These are phyloP conservation scores for Clarias macrocephalus DNA, from an alignment of 2,113 vertebrate species.

Conservation along the genomic window DNA sequence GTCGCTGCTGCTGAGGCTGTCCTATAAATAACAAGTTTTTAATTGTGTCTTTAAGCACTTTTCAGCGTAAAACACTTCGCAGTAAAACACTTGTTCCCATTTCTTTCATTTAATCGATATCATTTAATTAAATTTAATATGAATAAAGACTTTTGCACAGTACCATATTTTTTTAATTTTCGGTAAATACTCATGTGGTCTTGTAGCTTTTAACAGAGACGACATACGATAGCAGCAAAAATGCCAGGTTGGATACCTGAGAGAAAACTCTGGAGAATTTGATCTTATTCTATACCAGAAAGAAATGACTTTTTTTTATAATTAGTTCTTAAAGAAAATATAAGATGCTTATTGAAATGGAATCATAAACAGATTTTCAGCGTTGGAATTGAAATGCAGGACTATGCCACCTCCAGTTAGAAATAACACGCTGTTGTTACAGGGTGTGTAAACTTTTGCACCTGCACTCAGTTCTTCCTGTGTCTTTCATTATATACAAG, in stretches of 20 bases:
- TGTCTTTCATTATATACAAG: not conserved
- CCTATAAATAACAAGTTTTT: too few species aligned
- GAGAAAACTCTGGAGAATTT: not conserved
- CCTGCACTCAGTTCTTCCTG: not conserved
- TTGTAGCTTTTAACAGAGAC: not conserved
- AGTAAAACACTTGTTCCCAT: too few species aligned
- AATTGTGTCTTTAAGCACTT: too few species aligned
- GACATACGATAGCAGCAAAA: not conserved
- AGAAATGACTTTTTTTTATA: not conserved
- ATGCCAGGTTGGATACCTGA: not conserved
- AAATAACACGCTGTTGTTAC: not conserved
- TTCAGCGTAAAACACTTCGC: too few species aligned
- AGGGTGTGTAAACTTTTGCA: not conserved
- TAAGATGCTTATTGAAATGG: not conserved
- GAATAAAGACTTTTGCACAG: too few species aligned
- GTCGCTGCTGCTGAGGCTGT: too few species aligned
- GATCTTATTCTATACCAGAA: not conserved
- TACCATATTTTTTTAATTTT: not conserved
- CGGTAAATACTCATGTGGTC: not conserved
- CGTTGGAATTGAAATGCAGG: not conserved
- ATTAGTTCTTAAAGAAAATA: not conserved
- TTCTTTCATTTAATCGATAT: too few species aligned
- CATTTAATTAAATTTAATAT: too few species aligned
- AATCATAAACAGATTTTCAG: not conserved
- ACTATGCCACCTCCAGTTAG: not conserved